A percentile compares a stretch with the other conserved stretches of the same genome.
phyloP scores from a whole-genome alignment of 2,113 vertebrate genomes.

The Cebus imitator region DNA sequence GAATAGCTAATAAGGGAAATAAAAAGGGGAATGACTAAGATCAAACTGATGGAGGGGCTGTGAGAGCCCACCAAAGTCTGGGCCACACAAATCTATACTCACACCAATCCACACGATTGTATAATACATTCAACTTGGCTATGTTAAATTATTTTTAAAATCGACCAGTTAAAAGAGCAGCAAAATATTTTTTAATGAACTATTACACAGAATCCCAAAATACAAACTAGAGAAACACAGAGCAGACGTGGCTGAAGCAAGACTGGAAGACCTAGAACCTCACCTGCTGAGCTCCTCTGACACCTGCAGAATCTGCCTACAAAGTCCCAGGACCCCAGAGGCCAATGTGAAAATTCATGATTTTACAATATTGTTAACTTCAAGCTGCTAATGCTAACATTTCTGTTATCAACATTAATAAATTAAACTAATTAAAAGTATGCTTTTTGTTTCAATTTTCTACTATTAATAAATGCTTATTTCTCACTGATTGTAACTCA shows the following conservation, averaged over 20 bases:
- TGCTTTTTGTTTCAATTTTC: not conserved
- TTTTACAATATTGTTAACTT: not conserved
- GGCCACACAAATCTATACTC: too few species aligned
- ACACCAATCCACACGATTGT: not conserved
- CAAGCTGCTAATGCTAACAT: not conserved
- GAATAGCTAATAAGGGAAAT: not conserved
- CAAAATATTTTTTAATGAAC: not conserved
- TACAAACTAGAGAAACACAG: not conserved
- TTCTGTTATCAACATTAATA: not conserved
- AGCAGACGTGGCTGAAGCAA: not conserved
- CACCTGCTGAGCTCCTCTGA: accelerated
- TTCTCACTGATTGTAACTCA: not conserved
- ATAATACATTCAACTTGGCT: not conserved
- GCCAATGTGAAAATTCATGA: not conserved
- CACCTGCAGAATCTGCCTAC: not conserved
- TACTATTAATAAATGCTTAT: not conserved
- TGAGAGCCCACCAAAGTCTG: not conserved
- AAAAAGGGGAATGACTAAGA: not conserved
- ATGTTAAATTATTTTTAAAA: not conserved
- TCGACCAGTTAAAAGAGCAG: not conserved
- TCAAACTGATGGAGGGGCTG: not conserved
- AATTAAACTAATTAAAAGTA: not conserved
- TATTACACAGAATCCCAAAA: not conserved
- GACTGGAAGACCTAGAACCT: not conserved
- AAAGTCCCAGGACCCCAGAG: too few species aligned